Evolutionary conservation across 2,113 vertebrate species (phyloP).

Genomic region (Ornithorhynchus anatinus): DNA sequence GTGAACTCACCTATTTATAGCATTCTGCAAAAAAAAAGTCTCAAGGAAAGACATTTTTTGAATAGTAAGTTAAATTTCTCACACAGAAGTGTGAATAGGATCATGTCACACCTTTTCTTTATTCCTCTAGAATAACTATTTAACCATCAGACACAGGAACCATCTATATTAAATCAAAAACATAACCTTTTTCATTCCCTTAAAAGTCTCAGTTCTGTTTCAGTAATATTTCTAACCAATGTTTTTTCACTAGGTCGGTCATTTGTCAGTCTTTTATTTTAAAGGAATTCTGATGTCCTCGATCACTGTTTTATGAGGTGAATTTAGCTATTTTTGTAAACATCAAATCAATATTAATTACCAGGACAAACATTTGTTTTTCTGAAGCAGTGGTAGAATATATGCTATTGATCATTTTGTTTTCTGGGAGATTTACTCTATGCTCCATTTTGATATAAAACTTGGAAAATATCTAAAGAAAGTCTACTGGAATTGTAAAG

Average conservation of each 20-base stretch:
- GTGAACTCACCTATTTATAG: too few relatives aligned
- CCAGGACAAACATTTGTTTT: conserved; percentile 8
- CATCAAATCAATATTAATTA: background rate
- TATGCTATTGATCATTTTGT: background rate
- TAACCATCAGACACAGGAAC: too few relatives aligned
- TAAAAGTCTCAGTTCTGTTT: too few relatives aligned
- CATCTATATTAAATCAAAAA: too few relatives aligned
- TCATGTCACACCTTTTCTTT: too few relatives aligned
- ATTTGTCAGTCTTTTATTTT: background rate
- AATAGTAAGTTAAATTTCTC: too few relatives aligned
- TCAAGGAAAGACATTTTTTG: too few relatives aligned
- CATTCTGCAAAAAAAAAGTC: too few relatives aligned
- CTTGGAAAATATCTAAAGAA: background rate
- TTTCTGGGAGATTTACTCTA: background rate
- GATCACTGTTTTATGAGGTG: background rate
- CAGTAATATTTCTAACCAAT: background rate
- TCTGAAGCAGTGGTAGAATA: background rate
- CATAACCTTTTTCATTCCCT: too few relatives aligned
- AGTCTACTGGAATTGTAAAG: background rate
- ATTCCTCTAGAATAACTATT: too few relatives aligned
- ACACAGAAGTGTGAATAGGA: too few relatives aligned
- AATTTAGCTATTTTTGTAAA: background rate
- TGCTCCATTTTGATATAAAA: background rate
- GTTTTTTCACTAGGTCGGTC: background rate
- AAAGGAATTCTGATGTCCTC: background rate